Conservation (phyloP, 2,113 vertebrate species). For the Piliocolobus tephrosceles region DNA sequence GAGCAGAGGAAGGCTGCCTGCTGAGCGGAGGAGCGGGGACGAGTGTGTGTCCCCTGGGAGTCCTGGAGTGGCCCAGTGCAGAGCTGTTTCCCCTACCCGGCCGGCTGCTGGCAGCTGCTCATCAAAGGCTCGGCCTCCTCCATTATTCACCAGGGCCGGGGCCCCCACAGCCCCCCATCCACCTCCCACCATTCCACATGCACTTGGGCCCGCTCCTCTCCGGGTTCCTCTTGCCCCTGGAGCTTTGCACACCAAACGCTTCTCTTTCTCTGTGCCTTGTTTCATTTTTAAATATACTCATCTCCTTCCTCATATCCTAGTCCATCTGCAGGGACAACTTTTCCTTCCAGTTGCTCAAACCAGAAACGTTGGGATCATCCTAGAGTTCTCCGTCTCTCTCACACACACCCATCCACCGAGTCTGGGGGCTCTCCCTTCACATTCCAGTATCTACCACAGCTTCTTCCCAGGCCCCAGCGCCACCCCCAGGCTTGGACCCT, state of each 20-base stretch:
- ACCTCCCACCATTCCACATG: accelerated
- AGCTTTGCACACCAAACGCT: background rate
- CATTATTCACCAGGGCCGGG: background rate
- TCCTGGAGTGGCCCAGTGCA: background rate
- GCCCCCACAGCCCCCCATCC: no score
- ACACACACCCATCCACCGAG: background rate
- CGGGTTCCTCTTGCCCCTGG: background rate
- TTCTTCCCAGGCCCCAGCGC: background rate
- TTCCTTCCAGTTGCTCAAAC: background rate
- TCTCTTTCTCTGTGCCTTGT: background rate
- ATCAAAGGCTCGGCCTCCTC: conserved; percentile 31
- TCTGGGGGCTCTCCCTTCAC: background rate
- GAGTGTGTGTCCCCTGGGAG: background rate
- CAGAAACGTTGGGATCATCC: background rate
- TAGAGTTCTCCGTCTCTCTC: background rate
- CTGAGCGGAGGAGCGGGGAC: accelerated
- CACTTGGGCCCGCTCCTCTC: background rate
- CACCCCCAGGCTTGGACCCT: background rate
- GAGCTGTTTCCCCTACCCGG: background rate
- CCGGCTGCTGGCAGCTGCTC: background rate
- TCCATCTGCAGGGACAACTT: background rate
- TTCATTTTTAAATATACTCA: conserved; percentile 49
- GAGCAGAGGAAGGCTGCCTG: background rate
- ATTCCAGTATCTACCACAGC: background rate
- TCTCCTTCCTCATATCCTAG: conserved; percentile 7